These are phyloP conservation scores for Saimiri boliviensis DNA, from an alignment of 2,113 vertebrate genomes.

Conservation along the genomic window DNA sequence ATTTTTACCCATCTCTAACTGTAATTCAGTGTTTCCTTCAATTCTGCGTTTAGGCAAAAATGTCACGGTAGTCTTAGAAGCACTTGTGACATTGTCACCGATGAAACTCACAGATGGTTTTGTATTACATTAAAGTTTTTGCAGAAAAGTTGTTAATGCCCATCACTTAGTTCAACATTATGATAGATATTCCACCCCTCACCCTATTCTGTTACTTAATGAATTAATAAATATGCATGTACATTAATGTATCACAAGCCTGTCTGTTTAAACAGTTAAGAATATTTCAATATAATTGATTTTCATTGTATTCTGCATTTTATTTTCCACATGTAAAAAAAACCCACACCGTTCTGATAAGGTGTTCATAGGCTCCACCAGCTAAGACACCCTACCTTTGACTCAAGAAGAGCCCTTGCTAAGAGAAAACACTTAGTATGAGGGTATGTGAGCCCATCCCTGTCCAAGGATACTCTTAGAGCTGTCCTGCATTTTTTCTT, in stretches of 20 bases:
- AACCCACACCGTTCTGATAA: neutral
- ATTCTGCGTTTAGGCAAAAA: neutral
- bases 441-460: fast-evolving
- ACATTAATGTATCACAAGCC: neutral
- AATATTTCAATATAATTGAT: neutral
- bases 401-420: neutral
- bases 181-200: neutral
- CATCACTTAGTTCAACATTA: neutral
- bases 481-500: neutral
- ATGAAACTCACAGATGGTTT: neutral
- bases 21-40: neutral
- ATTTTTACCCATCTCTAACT: neutral
- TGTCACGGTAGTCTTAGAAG: neutral
- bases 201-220: neutral
- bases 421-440: neutral
- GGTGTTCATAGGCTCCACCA: neutral
- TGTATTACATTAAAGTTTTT: neutral
- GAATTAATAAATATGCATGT: neutral
- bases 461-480: neutral
- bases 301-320: neutral
- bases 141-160: neutral
- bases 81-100: neutral
- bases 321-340: neutral
- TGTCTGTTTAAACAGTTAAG: neutral
- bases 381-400: neutral